Percentiles rank a stretch among this genome's conserved stretches.
phyloP scores from a whole-genome alignment of 2,888 invertebrate species.

The Cephus runcator region DNA sequence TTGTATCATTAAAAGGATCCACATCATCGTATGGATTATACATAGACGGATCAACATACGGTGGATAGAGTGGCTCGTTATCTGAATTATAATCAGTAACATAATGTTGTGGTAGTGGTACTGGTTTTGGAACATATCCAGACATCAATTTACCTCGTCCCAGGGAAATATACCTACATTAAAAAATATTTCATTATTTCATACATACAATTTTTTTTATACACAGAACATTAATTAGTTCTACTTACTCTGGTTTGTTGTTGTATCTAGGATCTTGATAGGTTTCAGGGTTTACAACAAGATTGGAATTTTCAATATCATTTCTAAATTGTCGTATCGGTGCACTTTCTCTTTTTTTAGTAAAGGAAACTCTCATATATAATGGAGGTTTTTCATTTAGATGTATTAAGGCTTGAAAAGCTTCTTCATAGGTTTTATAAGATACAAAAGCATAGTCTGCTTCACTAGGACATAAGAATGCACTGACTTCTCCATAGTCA shows the following conservation, averaged over 20 bases:
- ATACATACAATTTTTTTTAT: neutral
- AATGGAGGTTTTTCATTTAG: constrained; percentile 46
- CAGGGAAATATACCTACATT: neutral
- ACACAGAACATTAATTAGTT: neutral
- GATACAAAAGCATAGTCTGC: constrained; percentile 46
- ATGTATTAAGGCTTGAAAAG: constrained; percentile 48
- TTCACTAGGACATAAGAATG: constrained; percentile 27
- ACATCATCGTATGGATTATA: constrained; percentile 45
- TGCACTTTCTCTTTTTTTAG: constrained; percentile 19
- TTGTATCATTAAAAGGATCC: constrained; percentile 39
- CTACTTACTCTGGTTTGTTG: neutral
- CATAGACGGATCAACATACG: constrained; percentile 27
- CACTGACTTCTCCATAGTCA: constrained; percentile 37
- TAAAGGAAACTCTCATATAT: constrained; percentile 42
- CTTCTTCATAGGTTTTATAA: constrained; percentile 44
- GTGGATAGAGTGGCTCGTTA: constrained; percentile 43
- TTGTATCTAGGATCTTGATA: neutral
- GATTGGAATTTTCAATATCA: neutral
- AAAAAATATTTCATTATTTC: neutral
- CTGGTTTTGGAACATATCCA: neutral
- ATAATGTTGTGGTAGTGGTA: neutral
- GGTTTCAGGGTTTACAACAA: neutral
- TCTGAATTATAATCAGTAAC: constrained; percentile 18
- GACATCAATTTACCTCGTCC: neutral
- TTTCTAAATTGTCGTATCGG: neutral